Base-by-base conservation (phyloP, 2,888 invertebrate genomes). In the Stenodera caucasica region DNA sequence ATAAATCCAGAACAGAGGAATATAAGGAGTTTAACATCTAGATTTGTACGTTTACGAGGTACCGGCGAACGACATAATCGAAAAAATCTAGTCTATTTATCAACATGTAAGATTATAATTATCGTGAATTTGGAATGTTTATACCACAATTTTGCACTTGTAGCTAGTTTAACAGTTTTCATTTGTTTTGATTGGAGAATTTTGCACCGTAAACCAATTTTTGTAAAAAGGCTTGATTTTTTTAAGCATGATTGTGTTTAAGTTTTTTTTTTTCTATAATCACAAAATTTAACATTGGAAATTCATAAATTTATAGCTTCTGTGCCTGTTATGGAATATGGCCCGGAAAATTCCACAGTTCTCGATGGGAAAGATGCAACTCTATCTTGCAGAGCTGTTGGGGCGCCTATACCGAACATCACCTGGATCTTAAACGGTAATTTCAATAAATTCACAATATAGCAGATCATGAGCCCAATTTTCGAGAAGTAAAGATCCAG, bases 381-480 rank as follows among this genome's bases (percentile, higher is more conserved):
- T 57, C 85, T 97, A 71, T 84, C 86, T 61, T 98, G 98, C 81
- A 86, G 92, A 70, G 96, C 94, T 29, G 86, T 90, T 57, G 97
- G 97, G 53, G 94, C 96, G 15, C 97, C 97, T 21, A 86, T 88
- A 69, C 97, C 98, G 9, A 93, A 92, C 76, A 87, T 92, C 61
- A 92, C 93, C 49, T 98, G 98, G 98, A 88, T 89, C 75, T 92
- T 90, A 77, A 92, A 94, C 81, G 93, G 96, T 96, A 84, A 86
- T 85, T 77, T 69, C 29, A 12, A 21, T 14, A 18, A 23, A 15
- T 58, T 18, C 18, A n/a, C n/a, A n/a, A n/a, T n/a, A n/a, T n/a
- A n/a, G n/a, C n/a, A n/a, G n/a, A n/a, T n/a, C n/a, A 26, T 26
- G 2, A 2, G 26, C 26, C 26, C 26, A 26, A 26, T 26, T 5